A percentile compares a stretch with the other conserved stretches of the same genome.
phyloP scores from a whole-genome alignment of 2,888 invertebrate species.

The Anthrax anthrax region DNA sequence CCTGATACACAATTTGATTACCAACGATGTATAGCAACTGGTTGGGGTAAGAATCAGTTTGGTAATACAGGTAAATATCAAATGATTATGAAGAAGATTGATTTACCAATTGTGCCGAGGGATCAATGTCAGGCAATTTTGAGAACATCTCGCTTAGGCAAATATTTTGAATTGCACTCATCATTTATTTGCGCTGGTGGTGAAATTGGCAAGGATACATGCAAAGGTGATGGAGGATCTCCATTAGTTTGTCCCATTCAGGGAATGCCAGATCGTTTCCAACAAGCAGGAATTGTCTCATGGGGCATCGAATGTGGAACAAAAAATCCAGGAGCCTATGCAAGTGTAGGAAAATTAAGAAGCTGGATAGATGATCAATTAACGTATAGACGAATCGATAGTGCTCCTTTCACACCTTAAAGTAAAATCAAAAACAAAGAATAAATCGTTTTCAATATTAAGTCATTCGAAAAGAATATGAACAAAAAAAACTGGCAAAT shows the following conservation, averaged over 20 bases:
- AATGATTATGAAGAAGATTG: constrained; percentile 50
- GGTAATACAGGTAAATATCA: constrained; percentile 38
- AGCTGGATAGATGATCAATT: constrained; percentile 48
- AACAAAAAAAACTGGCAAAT: too few species aligned
- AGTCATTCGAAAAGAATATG: too few species aligned
- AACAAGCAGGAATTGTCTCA: constrained; percentile 40
- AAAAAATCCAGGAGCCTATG: constrained; percentile 55
- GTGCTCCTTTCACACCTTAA: neutral
- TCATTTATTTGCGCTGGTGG: constrained; percentile 70
- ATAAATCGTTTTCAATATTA: too few species aligned
- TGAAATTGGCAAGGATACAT: constrained; percentile 39
- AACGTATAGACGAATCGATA: constrained; percentile 7
- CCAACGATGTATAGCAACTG: constrained; percentile 19
- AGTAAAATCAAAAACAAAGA: too few species aligned
- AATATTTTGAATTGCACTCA: constrained; percentile 44
- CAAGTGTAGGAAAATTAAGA: constrained; percentile 46
- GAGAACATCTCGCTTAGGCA: constrained; percentile 49
- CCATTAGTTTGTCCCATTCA: constrained; percentile 52
- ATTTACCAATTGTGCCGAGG: constrained; percentile 49
- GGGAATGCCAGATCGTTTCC: constrained; percentile 21
- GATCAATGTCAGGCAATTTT: constrained; percentile 34
- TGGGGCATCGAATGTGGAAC: constrained; percentile 68
- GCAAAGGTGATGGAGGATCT: constrained; percentile 51
- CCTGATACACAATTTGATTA: constrained; percentile 31
- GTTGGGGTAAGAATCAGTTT: constrained; percentile 21